Conservation (phyloP, 2,113 vertebrate genomes). For the Jacana jacana region DNA sequence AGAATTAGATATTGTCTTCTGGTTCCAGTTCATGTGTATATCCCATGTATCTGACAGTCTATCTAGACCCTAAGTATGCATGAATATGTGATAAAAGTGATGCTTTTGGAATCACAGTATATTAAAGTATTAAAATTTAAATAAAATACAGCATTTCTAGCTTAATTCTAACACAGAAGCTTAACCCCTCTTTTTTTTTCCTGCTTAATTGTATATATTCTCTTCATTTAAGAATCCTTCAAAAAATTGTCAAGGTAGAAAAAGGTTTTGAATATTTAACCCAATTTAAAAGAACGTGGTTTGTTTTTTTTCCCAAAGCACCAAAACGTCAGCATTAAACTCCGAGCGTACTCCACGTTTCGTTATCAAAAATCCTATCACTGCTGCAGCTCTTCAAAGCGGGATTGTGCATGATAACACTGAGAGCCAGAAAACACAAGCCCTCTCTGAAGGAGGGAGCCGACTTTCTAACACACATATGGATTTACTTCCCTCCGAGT, state of each 20-base stretch:
- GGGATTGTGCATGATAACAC: slow-evolving; percentile 39
- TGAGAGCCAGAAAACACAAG: slow-evolving; percentile 57
- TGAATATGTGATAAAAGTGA: slow-evolving; percentile 4
- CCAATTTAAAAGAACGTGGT: neutral
- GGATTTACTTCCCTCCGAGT: slow-evolving; percentile 77
- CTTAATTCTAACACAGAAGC: neutral
- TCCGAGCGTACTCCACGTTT: neutral
- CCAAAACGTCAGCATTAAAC: neutral
- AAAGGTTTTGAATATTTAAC: neutral
- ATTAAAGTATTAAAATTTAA: neutral
- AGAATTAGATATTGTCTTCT: slow-evolving; percentile 16
- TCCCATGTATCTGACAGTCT: neutral
- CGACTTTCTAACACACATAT: slow-evolving; percentile 71
- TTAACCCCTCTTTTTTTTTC: neutral
- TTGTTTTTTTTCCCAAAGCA: neutral
- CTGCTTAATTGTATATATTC: neutral
- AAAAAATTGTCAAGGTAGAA: neutral
- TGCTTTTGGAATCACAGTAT: slow-evolving; percentile 15
- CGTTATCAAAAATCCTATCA: slow-evolving; percentile 48
- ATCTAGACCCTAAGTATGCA: neutral
- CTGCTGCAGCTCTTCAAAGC: slow-evolving; percentile 66
- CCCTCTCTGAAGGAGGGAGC: slow-evolving; percentile 55
- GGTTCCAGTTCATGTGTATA: neutral
- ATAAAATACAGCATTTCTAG: neutral
- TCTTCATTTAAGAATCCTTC: neutral